phyloP scores from a whole-genome alignment of 2,113 vertebrate species.

The Poeciliopsis prolifica region DNA sequence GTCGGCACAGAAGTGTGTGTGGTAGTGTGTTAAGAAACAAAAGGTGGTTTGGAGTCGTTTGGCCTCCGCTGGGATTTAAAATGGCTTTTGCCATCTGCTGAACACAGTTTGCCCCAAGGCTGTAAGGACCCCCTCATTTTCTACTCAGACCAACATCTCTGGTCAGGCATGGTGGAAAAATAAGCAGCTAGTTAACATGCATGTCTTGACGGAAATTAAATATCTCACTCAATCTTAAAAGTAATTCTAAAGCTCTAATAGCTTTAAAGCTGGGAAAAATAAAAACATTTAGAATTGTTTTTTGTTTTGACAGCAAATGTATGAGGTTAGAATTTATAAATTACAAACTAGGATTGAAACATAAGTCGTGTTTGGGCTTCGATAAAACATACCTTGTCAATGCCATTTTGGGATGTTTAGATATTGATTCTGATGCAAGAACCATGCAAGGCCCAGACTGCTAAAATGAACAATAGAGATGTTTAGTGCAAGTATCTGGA shows the following conservation, averaged over 20 bases:
- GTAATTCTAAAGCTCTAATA: background rate
- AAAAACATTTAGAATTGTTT: background rate
- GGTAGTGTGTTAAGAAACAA: slow-evolving; percentile 54
- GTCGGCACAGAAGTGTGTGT: slow-evolving; percentile 57
- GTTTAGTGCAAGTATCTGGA: background rate
- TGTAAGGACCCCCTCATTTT: slow-evolving; percentile 35
- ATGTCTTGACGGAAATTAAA: slow-evolving; percentile 45
- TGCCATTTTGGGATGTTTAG: background rate
- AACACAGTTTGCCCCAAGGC: slow-evolving; percentile 67
- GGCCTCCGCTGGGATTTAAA: slow-evolving; percentile 57
- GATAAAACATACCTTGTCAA: too few relatives aligned
- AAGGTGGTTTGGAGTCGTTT: slow-evolving; percentile 39
- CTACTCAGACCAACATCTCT: slow-evolving; percentile 66
- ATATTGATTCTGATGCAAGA: background rate
- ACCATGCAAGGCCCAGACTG: background rate
- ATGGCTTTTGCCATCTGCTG: slow-evolving; percentile 73
- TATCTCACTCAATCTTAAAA: background rate
- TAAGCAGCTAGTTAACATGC: slow-evolving; percentile 72
- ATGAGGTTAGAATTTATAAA: background rate
- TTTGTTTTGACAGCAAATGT: background rate
- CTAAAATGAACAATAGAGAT: background rate
- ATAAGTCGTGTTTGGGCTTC: too few relatives aligned
- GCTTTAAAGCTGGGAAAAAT: background rate
- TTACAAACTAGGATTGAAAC: background rate
- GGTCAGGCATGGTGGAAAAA: slow-evolving; percentile 58